Conservation (phyloP, 1,140 invertebrate genomes). For the Drosophila tropicalis region DNA sequence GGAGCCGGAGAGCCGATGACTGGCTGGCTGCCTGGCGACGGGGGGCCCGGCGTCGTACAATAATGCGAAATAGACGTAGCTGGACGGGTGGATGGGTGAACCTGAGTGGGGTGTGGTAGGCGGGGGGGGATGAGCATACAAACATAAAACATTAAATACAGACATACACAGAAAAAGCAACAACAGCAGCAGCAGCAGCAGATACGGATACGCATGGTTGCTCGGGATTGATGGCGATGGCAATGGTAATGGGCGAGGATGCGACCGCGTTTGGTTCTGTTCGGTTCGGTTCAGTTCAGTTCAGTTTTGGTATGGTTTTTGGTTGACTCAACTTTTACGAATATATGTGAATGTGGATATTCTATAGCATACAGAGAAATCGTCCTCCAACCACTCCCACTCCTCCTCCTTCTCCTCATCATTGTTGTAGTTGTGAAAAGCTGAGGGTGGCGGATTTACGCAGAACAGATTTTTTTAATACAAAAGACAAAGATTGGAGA, state of each 20-base stretch:
- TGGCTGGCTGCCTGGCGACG: constrained; percentile 31
- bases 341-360: constrained; percentile 44
- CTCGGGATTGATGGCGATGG: constrained; percentile 70
- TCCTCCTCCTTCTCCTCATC: not conserved
- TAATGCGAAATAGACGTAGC: constrained; percentile 78
- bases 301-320: constrained; percentile 28
- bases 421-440: constrained; percentile 24
- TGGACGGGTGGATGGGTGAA: constrained; percentile 53
- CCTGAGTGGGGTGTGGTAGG: constrained; percentile 9
- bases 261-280: constrained; percentile 45
- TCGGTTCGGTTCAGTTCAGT: constrained; percentile 4
- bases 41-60: constrained; percentile 66
- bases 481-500: constrained; percentile 58
- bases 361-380: constrained; percentile 31
- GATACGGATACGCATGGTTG: constrained; percentile 78
- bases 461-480: constrained; percentile 59
- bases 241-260: constrained; percentile 53
- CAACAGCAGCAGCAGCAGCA: constrained; percentile 52
- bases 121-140: constrained; percentile 61
- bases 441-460: constrained; percentile 68
- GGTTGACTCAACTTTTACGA: constrained; percentile 68
- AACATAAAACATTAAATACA: constrained; percentile 82
- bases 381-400: not conserved
- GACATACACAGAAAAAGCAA: constrained; percentile 58
- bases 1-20: not conserved